A percentile compares a stretch with the other conserved stretches of the same genome.
phyloP scores from a whole-genome alignment of 2,888 invertebrate species.

The Leptodirus hochenwartii region DNA sequence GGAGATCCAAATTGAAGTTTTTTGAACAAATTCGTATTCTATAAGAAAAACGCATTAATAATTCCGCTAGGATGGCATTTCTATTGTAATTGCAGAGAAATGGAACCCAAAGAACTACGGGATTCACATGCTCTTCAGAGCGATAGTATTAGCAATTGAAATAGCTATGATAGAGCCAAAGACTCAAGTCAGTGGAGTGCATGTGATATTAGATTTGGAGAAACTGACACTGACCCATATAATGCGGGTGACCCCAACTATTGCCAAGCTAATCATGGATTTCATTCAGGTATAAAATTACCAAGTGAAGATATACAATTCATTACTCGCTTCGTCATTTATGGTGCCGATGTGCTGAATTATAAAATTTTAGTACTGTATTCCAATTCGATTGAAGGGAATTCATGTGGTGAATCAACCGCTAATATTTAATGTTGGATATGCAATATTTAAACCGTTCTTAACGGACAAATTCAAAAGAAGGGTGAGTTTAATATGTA shows the following conservation, averaged over 20 bases:
- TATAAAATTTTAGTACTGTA: constrained; percentile 62
- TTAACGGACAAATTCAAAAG: constrained; percentile 68
- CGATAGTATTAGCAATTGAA: constrained; percentile 48
- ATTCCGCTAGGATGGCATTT: too few species aligned
- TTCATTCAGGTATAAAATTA: constrained; percentile 42
- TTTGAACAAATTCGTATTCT: too few species aligned
- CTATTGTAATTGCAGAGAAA: constrained; percentile 30
- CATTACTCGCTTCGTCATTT: too few species aligned
- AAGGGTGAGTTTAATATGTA: constrained; percentile 49
- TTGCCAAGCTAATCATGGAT: constrained; percentile 51
- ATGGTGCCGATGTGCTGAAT: too few species aligned
- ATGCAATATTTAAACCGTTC: constrained; percentile 78
- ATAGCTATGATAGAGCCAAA: constrained; percentile 61
- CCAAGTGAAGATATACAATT: background rate
- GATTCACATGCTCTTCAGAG: constrained; percentile 47
- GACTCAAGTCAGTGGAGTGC: constrained; percentile 59
- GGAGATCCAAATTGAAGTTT: too few species aligned
- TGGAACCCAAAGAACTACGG: constrained; percentile 59
- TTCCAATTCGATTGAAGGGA: constrained; percentile 65
- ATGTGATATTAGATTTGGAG: constrained; percentile 58
- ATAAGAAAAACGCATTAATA: too few species aligned
- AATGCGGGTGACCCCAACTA: constrained; percentile 57
- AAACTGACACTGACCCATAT: constrained; percentile 55
- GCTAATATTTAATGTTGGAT: constrained; percentile 75
- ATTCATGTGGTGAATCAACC: constrained; percentile 83